A percentile compares a stretch with the other conserved stretches of the same genome.
These are phyloP conservation scores for Albula goreensis DNA, from an alignment of 2,113 vertebrate species.

Conservation along the genomic window DNA sequence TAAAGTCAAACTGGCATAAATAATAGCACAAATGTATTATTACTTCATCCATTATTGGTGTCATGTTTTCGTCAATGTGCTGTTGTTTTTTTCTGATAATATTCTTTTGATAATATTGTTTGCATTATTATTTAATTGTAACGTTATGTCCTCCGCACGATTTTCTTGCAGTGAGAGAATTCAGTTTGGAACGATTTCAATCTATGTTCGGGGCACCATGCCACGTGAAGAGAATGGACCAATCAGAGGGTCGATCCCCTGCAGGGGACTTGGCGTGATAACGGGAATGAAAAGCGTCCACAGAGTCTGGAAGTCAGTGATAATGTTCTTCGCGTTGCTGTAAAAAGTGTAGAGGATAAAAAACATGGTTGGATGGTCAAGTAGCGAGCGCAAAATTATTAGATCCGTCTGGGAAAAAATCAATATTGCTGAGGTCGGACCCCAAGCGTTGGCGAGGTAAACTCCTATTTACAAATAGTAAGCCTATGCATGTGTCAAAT, in stretches of 20 bases:
- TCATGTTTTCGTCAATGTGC: neutral
- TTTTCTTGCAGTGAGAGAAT: neutral
- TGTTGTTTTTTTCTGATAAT: neutral
- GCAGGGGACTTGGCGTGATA: neutral
- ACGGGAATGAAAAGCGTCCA: neutral
- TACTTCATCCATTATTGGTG: neutral
- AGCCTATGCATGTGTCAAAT: too few relatives aligned
- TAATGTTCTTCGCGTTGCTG: neutral
- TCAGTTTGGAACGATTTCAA: neutral
- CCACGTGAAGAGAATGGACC: neutral
- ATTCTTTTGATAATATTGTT: too few relatives aligned
- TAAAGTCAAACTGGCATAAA: neutral
- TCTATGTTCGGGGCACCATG: neutral
- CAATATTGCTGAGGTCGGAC: constrained; percentile 42
- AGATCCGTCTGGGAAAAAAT: constrained; percentile 51
- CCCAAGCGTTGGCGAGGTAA: constrained; percentile 47
- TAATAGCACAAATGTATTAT: neutral
- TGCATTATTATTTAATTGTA: too few relatives aligned
- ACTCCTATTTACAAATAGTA: neutral
- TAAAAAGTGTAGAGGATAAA: constrained; percentile 4
- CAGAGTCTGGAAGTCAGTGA: neutral
- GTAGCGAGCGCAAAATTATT: constrained; percentile 57
- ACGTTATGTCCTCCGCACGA: too few relatives aligned
- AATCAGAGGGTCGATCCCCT: neutral
- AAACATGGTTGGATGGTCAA: constrained; percentile 65